Percentiles rank a stretch among this genome's conserved stretches.
Evolutionary conservation across 2,888 invertebrate genomes (phyloP).

Genomic region (Rosalia funebris): DNA sequence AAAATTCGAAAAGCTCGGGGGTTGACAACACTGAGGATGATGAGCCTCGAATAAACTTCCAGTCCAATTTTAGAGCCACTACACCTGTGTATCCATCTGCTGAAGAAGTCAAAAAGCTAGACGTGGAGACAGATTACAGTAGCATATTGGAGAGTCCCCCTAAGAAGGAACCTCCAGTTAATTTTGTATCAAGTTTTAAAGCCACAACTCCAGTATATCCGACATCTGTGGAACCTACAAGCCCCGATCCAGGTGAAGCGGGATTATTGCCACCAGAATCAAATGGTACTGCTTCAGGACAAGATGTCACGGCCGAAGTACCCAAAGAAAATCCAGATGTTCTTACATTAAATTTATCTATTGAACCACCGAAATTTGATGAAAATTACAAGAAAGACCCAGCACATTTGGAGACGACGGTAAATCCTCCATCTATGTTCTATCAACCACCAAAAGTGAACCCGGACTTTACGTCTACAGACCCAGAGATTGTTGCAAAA

Average conservation of each 20-base stretch:
- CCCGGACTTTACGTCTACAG: conserved; percentile 41
- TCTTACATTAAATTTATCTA: conserved; percentile 27
- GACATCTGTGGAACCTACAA: conserved; percentile 49
- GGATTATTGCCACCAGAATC: conserved; percentile 49
- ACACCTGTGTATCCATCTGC: conserved; percentile 50
- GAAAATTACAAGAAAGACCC: conserved; percentile 11
- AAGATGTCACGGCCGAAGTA: neutral
- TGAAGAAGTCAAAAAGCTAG: neutral
- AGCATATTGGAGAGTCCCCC: neutral
- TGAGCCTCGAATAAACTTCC: conserved; percentile 41
- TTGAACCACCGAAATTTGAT: conserved; percentile 30
- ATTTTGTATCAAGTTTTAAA: conserved; percentile 49
- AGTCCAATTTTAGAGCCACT: conserved; percentile 48
- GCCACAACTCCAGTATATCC: conserved; percentile 55
- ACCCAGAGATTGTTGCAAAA: conserved; percentile 33
- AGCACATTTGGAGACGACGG: conserved; percentile 14
- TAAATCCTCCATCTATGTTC: conserved; percentile 44
- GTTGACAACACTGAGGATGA: neutral
- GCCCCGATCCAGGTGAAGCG: conserved; percentile 46
- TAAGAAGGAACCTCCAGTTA: conserved; percentile 30
- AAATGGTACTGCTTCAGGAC: neutral
- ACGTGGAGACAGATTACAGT: neutral
- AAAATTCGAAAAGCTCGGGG: conserved; percentile 20
- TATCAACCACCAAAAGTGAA: conserved; percentile 48
- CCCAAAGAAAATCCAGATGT: conserved; percentile 3